Evolutionary conservation across 23 tunicate species (phyloP), one percentile per base, ranked within the genome.

Genomic region (Halocynthia aurantium): DNA sequence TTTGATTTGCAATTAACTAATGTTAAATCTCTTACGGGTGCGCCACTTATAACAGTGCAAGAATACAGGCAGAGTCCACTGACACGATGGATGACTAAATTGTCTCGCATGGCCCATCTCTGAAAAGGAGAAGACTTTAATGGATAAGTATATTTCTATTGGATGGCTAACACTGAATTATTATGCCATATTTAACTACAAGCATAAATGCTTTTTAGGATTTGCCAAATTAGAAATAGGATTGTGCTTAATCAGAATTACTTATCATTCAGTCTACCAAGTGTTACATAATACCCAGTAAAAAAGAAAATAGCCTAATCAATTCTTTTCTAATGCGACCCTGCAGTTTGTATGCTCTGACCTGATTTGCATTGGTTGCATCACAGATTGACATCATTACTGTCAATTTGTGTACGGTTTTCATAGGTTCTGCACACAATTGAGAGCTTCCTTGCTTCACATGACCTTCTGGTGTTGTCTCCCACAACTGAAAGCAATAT

Each of bases 61-160:
- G 76, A 17, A 71, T 51, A 52, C 5, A 71, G 50, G 50, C 76
- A 71, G 10, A 71, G 76, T 71, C 50, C 76, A 4, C 76, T 71
- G 57, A 71, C 31, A 9, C 70, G 22, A 65, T 65, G 70, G 31
- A 65, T 15, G 70, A 65, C 31, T 49, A 65, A 20, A 65, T 65
- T 65, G 70, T 65, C 70, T 65, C 31, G 5, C 9, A 65, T 9
- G 10, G n/a, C 9, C 70, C 70, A 65, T 65, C 70, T 65, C 70
- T 65, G 70, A 10, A 65, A 65, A 10, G 19, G 31, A 31, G 44
- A 31, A 31, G 44, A 31, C 44, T 31, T 31, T 31, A 31, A n/a
- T n/a, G n/a, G n/a, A n/a, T n/a, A n/a, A n/a, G 44, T 31, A 31
- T 31, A 31, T 31, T 31, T 31, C 44, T 31, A 31, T 31, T 1